Percentiles rank a stretch among this genome's conserved stretches.
phyloP scores from a whole-genome alignment of 2,888 invertebrate genomes.

The Notocelia uddmanniana region DNA sequence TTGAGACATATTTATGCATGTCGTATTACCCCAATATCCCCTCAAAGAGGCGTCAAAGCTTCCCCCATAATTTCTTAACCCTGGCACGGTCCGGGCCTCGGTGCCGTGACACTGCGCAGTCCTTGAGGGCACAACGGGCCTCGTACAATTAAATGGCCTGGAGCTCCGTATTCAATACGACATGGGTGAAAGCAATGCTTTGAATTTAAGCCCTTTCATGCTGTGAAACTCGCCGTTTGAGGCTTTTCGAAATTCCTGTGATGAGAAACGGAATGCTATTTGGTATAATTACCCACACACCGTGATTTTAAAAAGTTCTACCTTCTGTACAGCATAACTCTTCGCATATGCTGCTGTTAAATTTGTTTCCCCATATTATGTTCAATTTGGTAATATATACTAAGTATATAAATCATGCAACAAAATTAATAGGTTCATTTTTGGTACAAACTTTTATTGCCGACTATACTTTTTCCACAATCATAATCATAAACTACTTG shows the following conservation, averaged over 20 bases:
- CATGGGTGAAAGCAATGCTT: conserved; percentile 22
- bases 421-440: no score
- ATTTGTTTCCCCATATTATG: not conserved
- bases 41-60: not conserved
- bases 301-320: not conserved
- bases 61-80: conserved; percentile 7
- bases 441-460: no score
- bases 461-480: no score
- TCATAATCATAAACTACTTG: no score
- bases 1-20: no score
- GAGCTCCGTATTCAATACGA: conserved; percentile 11
- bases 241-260: conserved; percentile 14
- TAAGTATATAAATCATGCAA: no score
- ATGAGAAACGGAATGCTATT: not conserved
- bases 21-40: no score
- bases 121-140: conserved; percentile 20
- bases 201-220: conserved; percentile 23
- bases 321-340: no score
- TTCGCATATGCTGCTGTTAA: not conserved
- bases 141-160: conserved; percentile 12
- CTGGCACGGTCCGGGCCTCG: not conserved
- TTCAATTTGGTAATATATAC: not conserved
- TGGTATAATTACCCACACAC: not conserved
- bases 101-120: conserved; percentile 9
- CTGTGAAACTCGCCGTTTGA: not conserved